phyloP scores from a whole-genome alignment of 2,888 invertebrate species.

The Agonum fuliginosum region DNA sequence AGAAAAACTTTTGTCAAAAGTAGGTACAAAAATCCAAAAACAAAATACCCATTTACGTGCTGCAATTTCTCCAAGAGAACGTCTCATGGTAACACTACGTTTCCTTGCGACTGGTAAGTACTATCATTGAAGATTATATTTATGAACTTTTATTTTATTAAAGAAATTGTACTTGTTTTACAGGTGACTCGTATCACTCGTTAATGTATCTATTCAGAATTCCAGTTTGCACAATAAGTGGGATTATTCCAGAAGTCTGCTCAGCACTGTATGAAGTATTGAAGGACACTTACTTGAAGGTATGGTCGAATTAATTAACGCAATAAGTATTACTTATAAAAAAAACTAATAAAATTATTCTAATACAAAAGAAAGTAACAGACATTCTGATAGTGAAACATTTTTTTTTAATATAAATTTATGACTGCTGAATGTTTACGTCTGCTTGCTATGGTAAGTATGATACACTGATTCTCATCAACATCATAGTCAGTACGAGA shows the following conservation, averaged over 20 bases:
- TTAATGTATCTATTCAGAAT: conserved; percentile 44
- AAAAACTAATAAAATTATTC: too few relatives aligned
- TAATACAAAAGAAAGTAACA: too few relatives aligned
- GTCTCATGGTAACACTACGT: neutral
- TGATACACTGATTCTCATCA: too few relatives aligned
- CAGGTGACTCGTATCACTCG: conserved; percentile 42
- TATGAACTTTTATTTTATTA: neutral
- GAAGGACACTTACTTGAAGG: neutral
- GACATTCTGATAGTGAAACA: too few relatives aligned
- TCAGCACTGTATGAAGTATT: neutral
- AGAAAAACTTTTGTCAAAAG: neutral
- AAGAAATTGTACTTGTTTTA: neutral
- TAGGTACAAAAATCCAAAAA: neutral
- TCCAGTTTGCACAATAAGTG: conserved; percentile 4
- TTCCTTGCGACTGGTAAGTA: neutral
- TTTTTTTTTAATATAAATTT: too few relatives aligned
- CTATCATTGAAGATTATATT: neutral
- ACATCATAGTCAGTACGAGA: too few relatives aligned
- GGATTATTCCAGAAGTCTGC: conserved; percentile 38
- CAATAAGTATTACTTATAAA: too few relatives aligned
- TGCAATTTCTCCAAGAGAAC: neutral
- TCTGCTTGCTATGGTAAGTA: too few relatives aligned
- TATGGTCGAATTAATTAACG: too few relatives aligned
- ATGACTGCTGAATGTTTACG: too few relatives aligned
- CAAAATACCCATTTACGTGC: neutral